Evolutionary conservation across 2,113 vertebrate genomes (phyloP).

Genomic region (Entosphenus tridentatus): DNA sequence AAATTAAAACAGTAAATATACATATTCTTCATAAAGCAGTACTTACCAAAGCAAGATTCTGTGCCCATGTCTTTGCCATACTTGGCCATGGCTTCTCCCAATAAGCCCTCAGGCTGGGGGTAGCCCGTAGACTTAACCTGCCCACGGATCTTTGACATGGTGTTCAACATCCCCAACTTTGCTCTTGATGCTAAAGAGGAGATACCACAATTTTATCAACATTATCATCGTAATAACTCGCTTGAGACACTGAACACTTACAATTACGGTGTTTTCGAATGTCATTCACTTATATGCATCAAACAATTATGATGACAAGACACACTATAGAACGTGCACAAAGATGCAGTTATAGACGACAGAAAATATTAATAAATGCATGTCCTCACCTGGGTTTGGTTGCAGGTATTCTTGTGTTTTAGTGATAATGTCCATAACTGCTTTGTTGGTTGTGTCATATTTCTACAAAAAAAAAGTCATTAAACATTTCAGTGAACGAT

Average conservation of each 20-base stretch:
- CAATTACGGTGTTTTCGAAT: too few species aligned
- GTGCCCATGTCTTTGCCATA: conserved; percentile 62
- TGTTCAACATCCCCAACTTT: conserved; percentile 74
- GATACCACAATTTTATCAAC: not conserved
- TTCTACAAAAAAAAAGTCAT: conserved; percentile 30
- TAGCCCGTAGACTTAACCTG: conserved; percentile 72
- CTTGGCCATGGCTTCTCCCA: conserved; percentile 73
- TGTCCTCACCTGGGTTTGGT: conserved; percentile 59
- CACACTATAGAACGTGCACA: too few species aligned
- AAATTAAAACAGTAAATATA: too few species aligned
- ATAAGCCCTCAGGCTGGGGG: conserved; percentile 61
- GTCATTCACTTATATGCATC: too few species aligned
- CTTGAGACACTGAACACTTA: conserved; percentile 1
- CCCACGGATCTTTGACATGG: conserved; percentile 67
- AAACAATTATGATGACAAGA: too few species aligned
- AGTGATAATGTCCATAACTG: conserved; percentile 51
- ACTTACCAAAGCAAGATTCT: conserved; percentile 55
- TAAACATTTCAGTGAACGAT: not conserved
- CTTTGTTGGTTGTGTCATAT: conserved; percentile 79
- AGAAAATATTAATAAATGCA: too few species aligned
- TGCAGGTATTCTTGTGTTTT: conserved; percentile 82
- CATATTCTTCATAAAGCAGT: too few species aligned
- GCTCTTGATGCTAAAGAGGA: conserved; percentile 49
- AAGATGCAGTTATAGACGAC: too few species aligned
- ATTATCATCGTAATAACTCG: not conserved